Evolutionary conservation across 2,888 invertebrate species (phyloP), one percentile per base, ranked within the genome.

Genomic region (Rhimphoctona megacephalus): DNA sequence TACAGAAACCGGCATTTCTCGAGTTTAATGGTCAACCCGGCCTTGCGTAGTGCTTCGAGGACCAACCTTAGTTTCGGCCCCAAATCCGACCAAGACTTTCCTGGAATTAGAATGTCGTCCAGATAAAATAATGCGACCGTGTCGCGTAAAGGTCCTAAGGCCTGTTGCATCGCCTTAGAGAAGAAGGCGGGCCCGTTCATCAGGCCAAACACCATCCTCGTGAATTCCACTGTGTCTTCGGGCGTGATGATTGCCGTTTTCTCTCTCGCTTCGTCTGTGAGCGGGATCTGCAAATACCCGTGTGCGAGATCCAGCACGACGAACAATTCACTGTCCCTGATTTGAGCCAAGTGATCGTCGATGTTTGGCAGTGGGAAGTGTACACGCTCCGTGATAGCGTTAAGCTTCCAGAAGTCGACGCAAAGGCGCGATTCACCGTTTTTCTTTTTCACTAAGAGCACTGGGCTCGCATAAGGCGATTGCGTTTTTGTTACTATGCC

Each of bases 1-100:
- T 39, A 36, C 5, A 88, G 36, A 67, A 89, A 89, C 1, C 72
- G 46, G 14, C 89, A 89, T 57, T 89, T 89, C 6, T 61, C 14
- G 14, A 89, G 39, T 43, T 89, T 89, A 6, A 89, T 43, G 39
- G 64, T 88, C 36, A 54, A 81, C 46, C 57, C 85, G 0, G 54
- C 85, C 39, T 67, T 54, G 22, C 86, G 77, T 0, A 89, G 33
- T 0, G 86, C 86, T n/a, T 80, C 33, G 14, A 77, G 30, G 6
- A 86, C 73, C 14, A 72, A 43, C 5, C 25, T 8, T 33, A 66
- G 11, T 5, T 66, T 52, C 3, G 25, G 22, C 7, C 30, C 43
- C 69, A 79, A 36, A n/a, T 61, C 30, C 36, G 8, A 17, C 46
- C 46, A 46, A 9, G 2, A 1, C 2, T 46, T 46, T 46, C 46